Evolutionary conservation across 2,888 invertebrate genomes (phyloP).

Genomic region (Morinoia aosen): DNA sequence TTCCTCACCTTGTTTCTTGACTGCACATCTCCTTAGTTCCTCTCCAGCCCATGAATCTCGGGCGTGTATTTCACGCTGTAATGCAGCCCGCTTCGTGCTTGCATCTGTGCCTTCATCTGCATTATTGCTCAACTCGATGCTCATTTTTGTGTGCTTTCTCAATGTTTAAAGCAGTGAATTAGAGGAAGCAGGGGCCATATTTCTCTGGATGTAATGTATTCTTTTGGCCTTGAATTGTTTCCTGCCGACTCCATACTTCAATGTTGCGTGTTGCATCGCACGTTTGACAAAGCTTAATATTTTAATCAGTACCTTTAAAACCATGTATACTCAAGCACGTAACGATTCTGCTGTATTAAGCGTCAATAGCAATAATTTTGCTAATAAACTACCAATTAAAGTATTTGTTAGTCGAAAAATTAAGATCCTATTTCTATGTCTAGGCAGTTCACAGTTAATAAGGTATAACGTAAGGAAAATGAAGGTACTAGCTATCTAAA

Average conservation of each 20-base stretch:
- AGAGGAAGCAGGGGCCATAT: neutral
- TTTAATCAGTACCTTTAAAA: too few relatives aligned
- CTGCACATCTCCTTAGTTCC: slow-evolving; percentile 2
- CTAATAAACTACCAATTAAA: too few relatives aligned
- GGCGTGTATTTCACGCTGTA: neutral
- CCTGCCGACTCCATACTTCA: neutral
- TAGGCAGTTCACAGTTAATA: too few relatives aligned
- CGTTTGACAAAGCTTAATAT: too few relatives aligned
- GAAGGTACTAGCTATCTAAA: too few relatives aligned
- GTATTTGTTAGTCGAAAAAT: too few relatives aligned
- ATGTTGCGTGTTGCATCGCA: too few relatives aligned
- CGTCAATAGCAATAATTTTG: too few relatives aligned
- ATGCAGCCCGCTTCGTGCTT: neutral
- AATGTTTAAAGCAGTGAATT: neutral
- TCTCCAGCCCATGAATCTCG: neutral
- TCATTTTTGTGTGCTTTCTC: neutral
- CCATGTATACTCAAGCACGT: too few relatives aligned
- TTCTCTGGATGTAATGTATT: neutral
- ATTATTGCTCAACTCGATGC: neutral
- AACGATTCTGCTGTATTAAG: too few relatives aligned
- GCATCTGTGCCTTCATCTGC: neutral
- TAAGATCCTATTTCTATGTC: too few relatives aligned
- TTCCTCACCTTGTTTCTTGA: neutral
- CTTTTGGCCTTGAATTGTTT: neutral
- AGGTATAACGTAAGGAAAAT: too few relatives aligned